Evolutionary conservation across 2,797 vertebrate species (phyloP).

Genomic region (Micropoecilia bifurca): DNA sequence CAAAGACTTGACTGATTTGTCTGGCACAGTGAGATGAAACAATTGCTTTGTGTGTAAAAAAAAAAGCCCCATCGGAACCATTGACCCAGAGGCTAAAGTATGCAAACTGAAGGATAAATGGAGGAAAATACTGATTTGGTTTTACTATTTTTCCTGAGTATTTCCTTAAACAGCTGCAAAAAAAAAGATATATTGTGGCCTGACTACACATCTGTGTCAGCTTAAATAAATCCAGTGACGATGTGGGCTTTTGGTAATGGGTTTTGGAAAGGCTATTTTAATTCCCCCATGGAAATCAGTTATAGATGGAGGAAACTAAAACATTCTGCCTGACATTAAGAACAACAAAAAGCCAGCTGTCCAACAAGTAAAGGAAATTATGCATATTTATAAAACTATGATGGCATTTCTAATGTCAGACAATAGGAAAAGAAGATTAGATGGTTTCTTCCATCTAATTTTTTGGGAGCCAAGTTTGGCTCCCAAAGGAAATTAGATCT

Average conservation of each 20-base stretch:
- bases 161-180: background rate
- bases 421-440: background rate
- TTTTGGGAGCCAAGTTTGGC: background rate
- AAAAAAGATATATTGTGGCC: background rate
- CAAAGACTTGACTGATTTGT: constrained; percentile 4
- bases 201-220: constrained; percentile 8
- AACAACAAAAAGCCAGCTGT: background rate
- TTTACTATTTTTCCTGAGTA: background rate
- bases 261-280: constrained; percentile 1
- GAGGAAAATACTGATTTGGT: background rate
- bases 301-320: background rate
- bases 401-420: background rate
- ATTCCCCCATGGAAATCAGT: background rate
- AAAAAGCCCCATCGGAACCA: background rate
- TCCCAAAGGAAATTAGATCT: background rate
- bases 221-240: background rate
- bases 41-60: background rate
- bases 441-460: background rate
- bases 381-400: background rate
- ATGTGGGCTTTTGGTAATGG: background rate
- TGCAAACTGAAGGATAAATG: background rate
- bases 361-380: background rate
- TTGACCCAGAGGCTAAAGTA: background rate
- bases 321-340: background rate
- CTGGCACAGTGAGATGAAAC: constrained; percentile 7